A percentile compares a stretch with the other conserved stretches of the same genome.
Conservation (phyloP, 2,888 invertebrate species). For the Alcis repandata region DNA sequence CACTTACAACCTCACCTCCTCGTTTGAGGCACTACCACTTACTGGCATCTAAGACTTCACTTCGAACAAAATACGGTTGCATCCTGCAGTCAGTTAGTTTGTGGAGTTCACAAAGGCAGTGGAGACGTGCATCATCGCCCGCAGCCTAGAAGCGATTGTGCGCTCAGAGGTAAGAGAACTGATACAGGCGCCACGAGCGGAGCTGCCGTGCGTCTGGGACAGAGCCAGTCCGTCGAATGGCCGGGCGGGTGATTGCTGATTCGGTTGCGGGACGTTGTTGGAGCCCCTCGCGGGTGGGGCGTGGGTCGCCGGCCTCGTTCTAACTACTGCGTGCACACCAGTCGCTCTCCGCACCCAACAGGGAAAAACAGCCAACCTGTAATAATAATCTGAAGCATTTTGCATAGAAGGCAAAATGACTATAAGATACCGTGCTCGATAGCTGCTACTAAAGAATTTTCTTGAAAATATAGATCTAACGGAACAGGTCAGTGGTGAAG, state of each 20-base stretch:
- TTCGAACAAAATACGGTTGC: conserved; percentile 26
- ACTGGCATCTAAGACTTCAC: conserved; percentile 24
- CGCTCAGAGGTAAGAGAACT: not conserved
- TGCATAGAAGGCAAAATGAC: conserved; percentile 60
- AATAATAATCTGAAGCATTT: conserved; percentile 56
- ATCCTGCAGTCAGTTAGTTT: conserved; percentile 15
- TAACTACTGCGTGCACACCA: conserved; percentile 53
- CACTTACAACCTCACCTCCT: conserved; percentile 27
- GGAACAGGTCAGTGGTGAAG: conserved; percentile 73
- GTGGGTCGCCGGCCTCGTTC: conserved; percentile 60
- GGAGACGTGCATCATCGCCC: conserved; percentile 35
- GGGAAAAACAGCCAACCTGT: conserved; percentile 59
- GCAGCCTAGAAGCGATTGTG: conserved; percentile 29
- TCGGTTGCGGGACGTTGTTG: conserved; percentile 44
- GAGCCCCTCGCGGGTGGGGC: conserved; percentile 64
- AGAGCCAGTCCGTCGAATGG: conserved; percentile 58
- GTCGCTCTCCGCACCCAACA: conserved; percentile 67
- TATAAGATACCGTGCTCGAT: conserved; percentile 53
- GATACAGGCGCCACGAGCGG: not conserved
- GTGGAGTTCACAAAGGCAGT: not conserved
- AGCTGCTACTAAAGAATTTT: conserved; percentile 54
- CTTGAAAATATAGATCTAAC: conserved; percentile 26
- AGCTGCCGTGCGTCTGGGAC: conserved; percentile 35
- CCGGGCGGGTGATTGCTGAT: conserved; percentile 38
- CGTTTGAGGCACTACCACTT: conserved; percentile 11